A percentile compares a stretch with the other conserved stretches of the same genome.
Evolutionary conservation across 2,797 vertebrate genomes (phyloP).

Genomic region (Trachurus trachurus): DNA sequence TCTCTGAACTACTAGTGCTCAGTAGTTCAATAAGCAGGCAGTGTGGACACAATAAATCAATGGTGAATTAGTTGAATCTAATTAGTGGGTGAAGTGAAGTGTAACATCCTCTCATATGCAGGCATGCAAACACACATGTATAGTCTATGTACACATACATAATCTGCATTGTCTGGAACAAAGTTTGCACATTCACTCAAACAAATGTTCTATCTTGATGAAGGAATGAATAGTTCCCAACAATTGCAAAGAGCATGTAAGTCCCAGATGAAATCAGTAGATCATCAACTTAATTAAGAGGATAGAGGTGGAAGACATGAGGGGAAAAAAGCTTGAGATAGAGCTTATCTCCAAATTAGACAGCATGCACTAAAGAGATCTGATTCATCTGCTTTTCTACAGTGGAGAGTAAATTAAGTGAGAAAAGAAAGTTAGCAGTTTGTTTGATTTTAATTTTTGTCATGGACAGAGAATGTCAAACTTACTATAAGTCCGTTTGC

Average conservation of each 20-base stretch:
- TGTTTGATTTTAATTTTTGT: conserved; percentile 68
- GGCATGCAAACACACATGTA: conserved; percentile 44
- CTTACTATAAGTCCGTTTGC: conserved; percentile 99
- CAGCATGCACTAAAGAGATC: conserved; percentile 87
- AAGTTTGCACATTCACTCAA: conserved; percentile 9
- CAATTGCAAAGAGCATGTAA: conserved; percentile 43
- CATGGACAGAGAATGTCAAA: conserved; percentile 86
- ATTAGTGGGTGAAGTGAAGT: conserved; percentile 56
- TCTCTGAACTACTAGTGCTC: conserved; percentile 52
- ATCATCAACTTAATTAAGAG: conserved; percentile 56
- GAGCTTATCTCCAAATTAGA: conserved; percentile 82
- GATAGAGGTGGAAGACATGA: conserved; percentile 69
- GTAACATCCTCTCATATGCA: conserved; percentile 34
- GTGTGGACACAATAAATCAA: conserved; percentile 62
- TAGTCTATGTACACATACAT: conserved; percentile 2
- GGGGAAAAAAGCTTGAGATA: conserved; percentile 62
- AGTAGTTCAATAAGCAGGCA: conserved; percentile 74
- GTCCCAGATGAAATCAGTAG: conserved; percentile 56
- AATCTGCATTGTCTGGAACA: not conserved
- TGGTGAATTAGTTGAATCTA: conserved; percentile 54
- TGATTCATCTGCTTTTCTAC: conserved; percentile 64
- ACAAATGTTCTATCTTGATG: conserved; percentile 22
- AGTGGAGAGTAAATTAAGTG: conserved; percentile 67
- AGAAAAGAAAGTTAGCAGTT: conserved; percentile 78
- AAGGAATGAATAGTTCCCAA: conserved; percentile 68